phyloP scores from a whole-genome alignment of 2,113 vertebrate species.

The Gopherus evgoodei region DNA sequence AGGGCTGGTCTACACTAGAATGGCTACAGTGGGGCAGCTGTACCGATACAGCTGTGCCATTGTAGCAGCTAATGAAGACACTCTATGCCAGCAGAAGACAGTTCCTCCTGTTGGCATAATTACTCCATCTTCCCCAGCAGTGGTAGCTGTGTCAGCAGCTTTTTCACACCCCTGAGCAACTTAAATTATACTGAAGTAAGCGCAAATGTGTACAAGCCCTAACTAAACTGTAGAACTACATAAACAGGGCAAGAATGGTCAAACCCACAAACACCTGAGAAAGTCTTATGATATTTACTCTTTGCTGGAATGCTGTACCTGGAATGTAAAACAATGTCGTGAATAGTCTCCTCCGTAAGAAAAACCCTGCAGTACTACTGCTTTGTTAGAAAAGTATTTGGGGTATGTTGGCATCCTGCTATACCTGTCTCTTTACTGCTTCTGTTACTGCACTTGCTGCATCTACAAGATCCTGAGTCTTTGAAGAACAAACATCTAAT shows the following conservation, averaged over 20 bases:
- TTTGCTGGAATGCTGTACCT: not conserved
- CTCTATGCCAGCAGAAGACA: too few species aligned
- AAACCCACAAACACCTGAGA: not conserved
- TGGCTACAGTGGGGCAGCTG: not conserved
- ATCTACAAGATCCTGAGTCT: constrained; percentile 86
- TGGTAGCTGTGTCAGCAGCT: too few species aligned
- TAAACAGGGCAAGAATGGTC: not conserved
- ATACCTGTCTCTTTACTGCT: constrained; percentile 89
- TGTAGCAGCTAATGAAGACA: too few species aligned
- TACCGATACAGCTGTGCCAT: not conserved
- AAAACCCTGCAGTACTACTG: not conserved
- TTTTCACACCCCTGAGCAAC: too few species aligned
- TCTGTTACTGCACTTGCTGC: constrained; percentile 86
- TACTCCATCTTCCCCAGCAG: too few species aligned
- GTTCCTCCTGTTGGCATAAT: too few species aligned
- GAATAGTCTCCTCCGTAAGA: not conserved
- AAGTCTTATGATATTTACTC: not conserved
- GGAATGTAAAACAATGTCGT: not conserved
- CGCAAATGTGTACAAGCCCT: not conserved
- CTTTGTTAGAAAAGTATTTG: not conserved
- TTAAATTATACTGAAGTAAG: too few species aligned
- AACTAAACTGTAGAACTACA: not conserved
- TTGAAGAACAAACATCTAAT: constrained; percentile 85
- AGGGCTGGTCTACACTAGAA: too few species aligned
- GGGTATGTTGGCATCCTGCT: rapidly evolving